Conservation (phyloP, 2,113 vertebrate species). For the Myrmecobius fasciatus region DNA sequence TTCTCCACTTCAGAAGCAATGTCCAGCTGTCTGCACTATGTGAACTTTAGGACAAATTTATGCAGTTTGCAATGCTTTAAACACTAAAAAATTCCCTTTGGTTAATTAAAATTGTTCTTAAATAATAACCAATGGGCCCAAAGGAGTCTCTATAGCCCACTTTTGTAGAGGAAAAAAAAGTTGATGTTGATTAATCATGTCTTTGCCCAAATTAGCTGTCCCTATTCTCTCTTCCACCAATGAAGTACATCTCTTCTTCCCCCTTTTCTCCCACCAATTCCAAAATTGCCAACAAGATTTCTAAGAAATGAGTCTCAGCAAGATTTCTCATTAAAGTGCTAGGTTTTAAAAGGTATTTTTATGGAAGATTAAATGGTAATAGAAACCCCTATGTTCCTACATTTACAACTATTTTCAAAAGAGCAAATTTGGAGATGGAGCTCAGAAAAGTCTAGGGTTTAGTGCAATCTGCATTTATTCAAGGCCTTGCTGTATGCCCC, state of each 20-base stretch:
- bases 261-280: conserved; percentile 42
- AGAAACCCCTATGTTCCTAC: conserved; percentile 15
- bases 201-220: background rate
- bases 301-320: conserved; percentile 49
- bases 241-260: conserved; percentile 31
- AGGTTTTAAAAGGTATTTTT: conserved; percentile 38
- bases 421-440: conserved; percentile 53
- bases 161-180: conserved; percentile 24
- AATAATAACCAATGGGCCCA: background rate
- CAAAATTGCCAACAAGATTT: conserved; percentile 37
- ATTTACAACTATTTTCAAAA: conserved; percentile 53
- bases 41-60: conserved; percentile 58
- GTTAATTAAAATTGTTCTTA: conserved; percentile 57
- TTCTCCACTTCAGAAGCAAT: conserved; percentile 66
- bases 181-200: conserved; percentile 24
- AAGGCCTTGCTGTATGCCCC: conserved; percentile 50
- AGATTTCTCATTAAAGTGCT: background rate
- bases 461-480: conserved; percentile 68
- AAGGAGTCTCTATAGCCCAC: background rate
- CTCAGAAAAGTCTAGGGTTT: conserved; percentile 45
- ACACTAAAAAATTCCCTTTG: conserved; percentile 25
- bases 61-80: conserved; percentile 24
- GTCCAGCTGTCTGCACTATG: conserved; percentile 53
- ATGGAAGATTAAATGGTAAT: conserved; percentile 58
- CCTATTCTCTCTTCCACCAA: background rate